A percentile compares a stretch with the other conserved stretches of the same genome.
These are phyloP conservation scores for Anas acuta DNA, from an alignment of 2,797 vertebrate genomes.

Conservation along the genomic window DNA sequence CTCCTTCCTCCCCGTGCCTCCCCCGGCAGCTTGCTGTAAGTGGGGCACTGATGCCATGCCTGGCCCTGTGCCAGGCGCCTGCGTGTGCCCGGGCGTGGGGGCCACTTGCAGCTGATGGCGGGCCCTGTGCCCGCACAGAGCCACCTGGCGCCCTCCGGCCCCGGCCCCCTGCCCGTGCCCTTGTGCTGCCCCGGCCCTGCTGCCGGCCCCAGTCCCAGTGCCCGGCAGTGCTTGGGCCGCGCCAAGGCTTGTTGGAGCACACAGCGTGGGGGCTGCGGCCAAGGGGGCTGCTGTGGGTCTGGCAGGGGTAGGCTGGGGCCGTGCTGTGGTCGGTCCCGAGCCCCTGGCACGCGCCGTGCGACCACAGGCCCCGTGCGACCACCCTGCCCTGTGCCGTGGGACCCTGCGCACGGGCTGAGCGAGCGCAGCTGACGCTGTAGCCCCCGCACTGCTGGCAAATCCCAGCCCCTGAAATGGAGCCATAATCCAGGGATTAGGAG, in stretches of 20 bases:
- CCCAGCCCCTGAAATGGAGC: slow-evolving; percentile 62
- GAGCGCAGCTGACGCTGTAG: not conserved
- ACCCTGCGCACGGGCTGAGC: accelerated
- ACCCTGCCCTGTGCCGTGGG: not conserved
- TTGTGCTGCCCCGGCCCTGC: not conserved
- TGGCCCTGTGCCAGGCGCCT: slow-evolving; percentile 1
- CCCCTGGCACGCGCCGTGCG: not conserved
- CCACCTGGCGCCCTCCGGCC: not conserved
- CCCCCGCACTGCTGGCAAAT: slow-evolving; percentile 23
- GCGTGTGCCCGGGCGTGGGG: not conserved
- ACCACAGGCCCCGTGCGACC: no score
- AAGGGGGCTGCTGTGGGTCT: no score
- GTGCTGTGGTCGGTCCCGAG: not conserved
- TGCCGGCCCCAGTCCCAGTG: not conserved
- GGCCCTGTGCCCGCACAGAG: not conserved
- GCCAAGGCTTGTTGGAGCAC: not conserved
- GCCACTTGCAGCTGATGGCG: slow-evolving; percentile 19
- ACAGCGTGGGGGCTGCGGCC: not conserved
- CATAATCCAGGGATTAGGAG: slow-evolving; percentile 71
- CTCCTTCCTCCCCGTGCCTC: not conserved
- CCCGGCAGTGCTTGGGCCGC: not conserved
- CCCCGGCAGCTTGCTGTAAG: slow-evolving; percentile 26
- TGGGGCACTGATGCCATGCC: slow-evolving; percentile 44
- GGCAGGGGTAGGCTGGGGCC: not conserved
- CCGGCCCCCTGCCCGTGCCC: not conserved